Evolutionary conservation across 2,797 vertebrate genomes (phyloP), one percentile per base, ranked within the genome.

Genomic region (Synanceia verrucosa): DNA sequence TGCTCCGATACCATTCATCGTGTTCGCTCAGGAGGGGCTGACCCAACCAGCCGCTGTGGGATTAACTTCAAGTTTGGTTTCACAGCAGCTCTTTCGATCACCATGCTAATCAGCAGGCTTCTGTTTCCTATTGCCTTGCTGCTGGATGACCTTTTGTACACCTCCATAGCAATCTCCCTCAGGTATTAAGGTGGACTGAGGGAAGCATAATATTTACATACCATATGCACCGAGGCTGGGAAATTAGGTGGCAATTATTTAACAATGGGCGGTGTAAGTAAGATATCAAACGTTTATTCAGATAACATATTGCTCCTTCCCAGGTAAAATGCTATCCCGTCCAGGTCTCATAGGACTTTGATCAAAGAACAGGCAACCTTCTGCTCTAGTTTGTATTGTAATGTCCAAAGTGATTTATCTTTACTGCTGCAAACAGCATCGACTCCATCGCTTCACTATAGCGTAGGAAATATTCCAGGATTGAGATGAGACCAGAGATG

Each of bases 161-260:
- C 62, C 56, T 79, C 51, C 67, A 62, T 28, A 63, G 56, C 37
- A 64, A 63, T 83, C 69, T 92, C 92, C 90, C 91, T 73, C 47
- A 74, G 88, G 90, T 73, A 87, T 82, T 83, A 50, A 26, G 41
- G 43, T 29, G 48, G 37, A 73, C 72, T 39, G 65, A 68, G 53
- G 50, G 70, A 83, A 75, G 79, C 72, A 66, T 12, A 68, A 63
- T 68, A 89, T 91, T 91, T 89, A 83, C 90, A 93, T 91, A 87
- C 8, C 19, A n/a, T 61, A 66, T 73, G 76, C 64, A 24, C 44
- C 16, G 4, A 64, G 29, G 55, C 48, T 70, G 33, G 55, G 58
- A 81, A 88, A 90, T 90, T 89, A 91, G 74, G 59, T 64, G 65
- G 55, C 85, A 87, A 89, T 89, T 87, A 84, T 73, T 24, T 74